These are phyloP conservation scores for Julus scandinavius DNA, from an alignment of 2,888 invertebrate genomes.

Conservation along the genomic window DNA sequence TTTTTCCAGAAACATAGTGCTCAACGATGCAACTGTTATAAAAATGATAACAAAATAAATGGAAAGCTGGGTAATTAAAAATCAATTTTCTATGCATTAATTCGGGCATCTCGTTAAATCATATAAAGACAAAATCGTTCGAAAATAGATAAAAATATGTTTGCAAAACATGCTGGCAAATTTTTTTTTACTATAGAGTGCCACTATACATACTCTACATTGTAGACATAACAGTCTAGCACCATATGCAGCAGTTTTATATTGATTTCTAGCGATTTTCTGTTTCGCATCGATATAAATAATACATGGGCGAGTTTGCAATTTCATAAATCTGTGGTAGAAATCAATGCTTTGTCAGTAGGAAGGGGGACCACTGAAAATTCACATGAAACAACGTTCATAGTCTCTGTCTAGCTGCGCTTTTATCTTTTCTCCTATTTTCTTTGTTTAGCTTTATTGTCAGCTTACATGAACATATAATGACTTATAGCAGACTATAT, in stretches of 20 bases:
- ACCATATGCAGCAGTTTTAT: neutral
- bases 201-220: neutral
- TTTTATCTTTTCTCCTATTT: neutral
- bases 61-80: too few species aligned
- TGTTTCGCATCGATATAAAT: slow-evolving; percentile 18
- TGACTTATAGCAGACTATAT: neutral
- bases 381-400: slow-evolving; percentile 17
- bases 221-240: neutral
- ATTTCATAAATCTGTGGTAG: slow-evolving; percentile 31
- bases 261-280: slow-evolving; percentile 21
- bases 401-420: slow-evolving; percentile 14
- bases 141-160: too few species aligned
- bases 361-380: neutral
- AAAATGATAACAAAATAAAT: too few species aligned
- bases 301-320: slow-evolving; percentile 24
- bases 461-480: slow-evolving; percentile 4
- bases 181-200: neutral
- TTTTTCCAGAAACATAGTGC: too few species aligned
- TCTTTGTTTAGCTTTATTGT: slow-evolving; percentile 35
- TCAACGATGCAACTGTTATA: too few species aligned
- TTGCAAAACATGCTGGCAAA: neutral
- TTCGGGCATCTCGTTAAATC: too few species aligned
- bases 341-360: slow-evolving; percentile 17
- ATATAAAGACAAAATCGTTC: too few species aligned
- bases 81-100: too few species aligned